A percentile compares a stretch with the other conserved stretches of the same genome.
Evolutionary conservation across 2,888 invertebrate species (phyloP).

Genomic region (Hermaeophaga mercurialis): DNA sequence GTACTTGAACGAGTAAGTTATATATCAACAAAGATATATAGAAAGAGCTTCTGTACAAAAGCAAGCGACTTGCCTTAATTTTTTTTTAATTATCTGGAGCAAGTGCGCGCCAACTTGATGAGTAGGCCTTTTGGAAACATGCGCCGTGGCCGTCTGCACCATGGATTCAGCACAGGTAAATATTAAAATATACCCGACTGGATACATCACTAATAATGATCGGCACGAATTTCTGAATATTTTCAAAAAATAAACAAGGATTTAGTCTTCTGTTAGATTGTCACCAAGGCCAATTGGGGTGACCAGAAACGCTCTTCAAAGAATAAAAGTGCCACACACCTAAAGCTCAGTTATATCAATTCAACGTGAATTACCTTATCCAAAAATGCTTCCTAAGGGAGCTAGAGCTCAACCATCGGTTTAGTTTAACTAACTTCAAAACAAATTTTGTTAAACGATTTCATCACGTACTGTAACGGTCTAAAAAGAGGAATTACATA

Average conservation of each 20-base stretch:
- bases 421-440: too few species aligned
- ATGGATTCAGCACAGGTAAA: constrained; percentile 55
- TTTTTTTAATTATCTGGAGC: constrained; percentile 26
- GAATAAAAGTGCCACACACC: too few species aligned
- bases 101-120: constrained; percentile 48
- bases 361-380: too few species aligned
- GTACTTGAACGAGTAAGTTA: constrained; percentile 14
- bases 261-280: neutral
- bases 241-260: constrained; percentile 1
- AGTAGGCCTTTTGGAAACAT: constrained; percentile 58
- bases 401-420: too few species aligned
- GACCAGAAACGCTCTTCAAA: too few species aligned
- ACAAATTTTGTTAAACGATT: too few species aligned
- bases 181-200: constrained; percentile 45
- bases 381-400: too few species aligned
- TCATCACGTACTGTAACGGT: too few species aligned
- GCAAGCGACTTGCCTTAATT: constrained; percentile 48
- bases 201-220: constrained; percentile 45
- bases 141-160: constrained; percentile 57
- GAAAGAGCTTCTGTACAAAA: constrained; percentile 45
- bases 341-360: too few species aligned
- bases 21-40: constrained; percentile 30
- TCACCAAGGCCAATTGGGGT: too few species aligned
- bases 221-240: constrained; percentile 30
- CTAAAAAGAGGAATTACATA: too few species aligned